These are phyloP conservation scores for Diuraphis noxia DNA, from an alignment of 1,140 invertebrate species.

Conservation along the genomic window DNA sequence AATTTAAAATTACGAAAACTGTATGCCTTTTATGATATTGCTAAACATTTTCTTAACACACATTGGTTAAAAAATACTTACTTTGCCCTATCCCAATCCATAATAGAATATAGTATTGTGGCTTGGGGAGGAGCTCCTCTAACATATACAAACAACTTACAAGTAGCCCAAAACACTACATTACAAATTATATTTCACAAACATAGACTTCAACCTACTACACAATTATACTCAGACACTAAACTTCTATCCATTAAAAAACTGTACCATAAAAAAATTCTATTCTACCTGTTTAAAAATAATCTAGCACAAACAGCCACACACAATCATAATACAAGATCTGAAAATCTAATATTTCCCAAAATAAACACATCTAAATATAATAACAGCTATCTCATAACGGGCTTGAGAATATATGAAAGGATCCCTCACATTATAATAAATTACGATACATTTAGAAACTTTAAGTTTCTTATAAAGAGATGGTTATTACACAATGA, in stretches of 20 bases:
- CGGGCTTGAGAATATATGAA: no score
- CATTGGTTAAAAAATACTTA: not conserved
- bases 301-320: not conserved
- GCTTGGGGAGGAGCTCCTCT: not conserved
- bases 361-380: no score
- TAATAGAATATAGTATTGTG: slow-evolving; percentile 15
- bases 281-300: not conserved
- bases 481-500: not conserved
- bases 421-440: no score
- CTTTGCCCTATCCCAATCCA: not conserved
- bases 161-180: not conserved
- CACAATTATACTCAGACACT: not conserved
- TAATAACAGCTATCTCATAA: no score
- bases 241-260: not conserved
- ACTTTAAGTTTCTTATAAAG: not conserved
- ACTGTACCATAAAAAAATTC: not conserved
- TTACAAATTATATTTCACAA: not conserved
- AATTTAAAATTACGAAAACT: slow-evolving; percentile 10
- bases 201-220: not conserved
- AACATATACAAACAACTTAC: not conserved
- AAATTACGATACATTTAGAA: not conserved
- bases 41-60: not conserved
- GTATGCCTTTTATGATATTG: not conserved
- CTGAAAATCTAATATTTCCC: no score
- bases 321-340: no score